phyloP scores from a whole-genome alignment of 2,888 invertebrate species.

The Temnothorax unifasciatus region DNA sequence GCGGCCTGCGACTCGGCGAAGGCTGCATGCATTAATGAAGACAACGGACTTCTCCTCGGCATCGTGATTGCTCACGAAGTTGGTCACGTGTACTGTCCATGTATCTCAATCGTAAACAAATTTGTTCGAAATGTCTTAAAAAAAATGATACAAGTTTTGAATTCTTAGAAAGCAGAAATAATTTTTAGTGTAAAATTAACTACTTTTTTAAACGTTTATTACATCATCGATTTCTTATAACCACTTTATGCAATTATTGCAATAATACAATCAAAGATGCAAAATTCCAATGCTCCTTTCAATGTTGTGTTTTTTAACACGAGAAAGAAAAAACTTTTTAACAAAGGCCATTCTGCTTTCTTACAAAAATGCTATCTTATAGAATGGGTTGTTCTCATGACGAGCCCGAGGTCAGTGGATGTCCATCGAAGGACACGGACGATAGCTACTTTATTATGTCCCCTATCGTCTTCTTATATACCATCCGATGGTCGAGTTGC shows the following conservation, averaged over 20 bases:
- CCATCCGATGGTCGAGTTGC: constrained; percentile 95
- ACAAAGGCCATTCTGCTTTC: not conserved
- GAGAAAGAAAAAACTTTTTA: not conserved
- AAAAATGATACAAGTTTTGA: not conserved
- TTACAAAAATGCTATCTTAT: constrained; percentile 16
- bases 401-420: constrained; percentile 93
- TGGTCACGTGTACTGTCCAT: constrained; percentile 93
- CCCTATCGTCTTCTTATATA: constrained; percentile 93
- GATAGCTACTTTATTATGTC: constrained; percentile 92
- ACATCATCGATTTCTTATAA: not conserved
- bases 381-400: constrained; percentile 97
- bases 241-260: not conserved
- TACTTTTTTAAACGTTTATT: not conserved
- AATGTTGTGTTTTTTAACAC: not conserved
- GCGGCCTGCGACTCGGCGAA: constrained; percentile 95
- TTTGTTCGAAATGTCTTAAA: not conserved
- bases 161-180: not conserved
- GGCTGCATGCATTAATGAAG: constrained; percentile 96
- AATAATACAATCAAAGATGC: not conserved
- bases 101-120: constrained; percentile 19
- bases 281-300: not conserved
- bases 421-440: constrained; percentile 88
- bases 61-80: constrained; percentile 96
- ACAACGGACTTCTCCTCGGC: constrained; percentile 95
- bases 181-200: not conserved